These are phyloP conservation scores for Brachyalestes nurse DNA, from an alignment of 2,797 vertebrate genomes.

Conservation along the genomic window DNA sequence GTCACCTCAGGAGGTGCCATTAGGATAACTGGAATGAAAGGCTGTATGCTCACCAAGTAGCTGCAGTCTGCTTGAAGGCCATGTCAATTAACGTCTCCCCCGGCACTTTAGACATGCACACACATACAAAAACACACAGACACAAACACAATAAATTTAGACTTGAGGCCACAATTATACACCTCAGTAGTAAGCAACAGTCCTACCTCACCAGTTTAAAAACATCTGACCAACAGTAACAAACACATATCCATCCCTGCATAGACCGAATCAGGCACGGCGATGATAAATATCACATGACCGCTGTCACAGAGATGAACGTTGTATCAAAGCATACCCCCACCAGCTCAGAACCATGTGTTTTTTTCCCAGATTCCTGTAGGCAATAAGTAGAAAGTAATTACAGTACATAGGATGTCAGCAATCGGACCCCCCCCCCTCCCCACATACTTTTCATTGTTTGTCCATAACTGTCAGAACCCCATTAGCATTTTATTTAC, in stretches of 20 bases:
- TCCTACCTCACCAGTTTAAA: neutral
- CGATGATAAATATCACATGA: constrained; percentile 5
- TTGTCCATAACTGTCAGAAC: constrained; percentile 72
- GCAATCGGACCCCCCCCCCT: constrained; percentile 62
- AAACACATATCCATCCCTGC: neutral
- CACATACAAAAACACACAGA: constrained; percentile 10
- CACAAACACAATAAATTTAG: neutral
- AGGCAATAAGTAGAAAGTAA: constrained; percentile 69
- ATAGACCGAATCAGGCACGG: constrained; percentile 8
- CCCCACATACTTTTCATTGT: constrained; percentile 59
- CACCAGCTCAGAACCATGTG: constrained; percentile 29
- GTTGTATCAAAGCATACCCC: constrained; percentile 17
- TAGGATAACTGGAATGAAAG: constrained; percentile 23
- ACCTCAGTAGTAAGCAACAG: neutral
- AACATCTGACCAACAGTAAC: neutral
- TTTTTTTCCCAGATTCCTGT: constrained; percentile 63
- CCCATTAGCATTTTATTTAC: constrained; percentile 70
- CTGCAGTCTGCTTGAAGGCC: constrained; percentile 34
- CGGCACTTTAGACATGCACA: constrained; percentile 43
- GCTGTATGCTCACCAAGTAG: constrained; percentile 40
- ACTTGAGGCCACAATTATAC: neutral
- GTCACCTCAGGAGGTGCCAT: constrained; percentile 25
- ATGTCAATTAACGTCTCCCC: constrained; percentile 37
- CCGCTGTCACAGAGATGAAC: constrained; percentile 20
- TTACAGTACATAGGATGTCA: constrained; percentile 71